phyloP scores from a whole-genome alignment of 2,888 invertebrate genomes.

The Drosophila setosimentum region DNA sequence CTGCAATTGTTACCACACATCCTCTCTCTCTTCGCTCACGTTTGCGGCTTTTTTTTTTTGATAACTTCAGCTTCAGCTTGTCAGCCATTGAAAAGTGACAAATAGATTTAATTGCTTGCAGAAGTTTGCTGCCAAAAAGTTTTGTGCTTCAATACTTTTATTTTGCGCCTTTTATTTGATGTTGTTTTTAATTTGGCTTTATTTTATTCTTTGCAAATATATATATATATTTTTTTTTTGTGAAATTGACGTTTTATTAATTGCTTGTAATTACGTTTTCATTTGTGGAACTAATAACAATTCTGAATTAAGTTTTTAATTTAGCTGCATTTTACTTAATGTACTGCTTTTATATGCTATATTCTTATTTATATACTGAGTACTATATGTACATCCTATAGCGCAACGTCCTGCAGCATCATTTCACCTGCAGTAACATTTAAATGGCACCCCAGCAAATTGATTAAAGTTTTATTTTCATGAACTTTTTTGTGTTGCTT shows the following conservation, averaged over 20 bases:
- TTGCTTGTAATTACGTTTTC: slow-evolving; percentile 68
- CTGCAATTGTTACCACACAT: slow-evolving; percentile 21
- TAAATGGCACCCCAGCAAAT: slow-evolving; percentile 36
- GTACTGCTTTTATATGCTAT: background rate
- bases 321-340: slow-evolving; percentile 2
- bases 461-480: slow-evolving; percentile 54
- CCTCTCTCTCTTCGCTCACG: slow-evolving; percentile 5
- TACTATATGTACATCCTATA: slow-evolving; percentile 19
- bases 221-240: too few species aligned
- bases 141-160: slow-evolving; percentile 39
- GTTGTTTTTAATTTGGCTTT: background rate
- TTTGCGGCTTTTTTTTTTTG: slow-evolving; percentile 53
- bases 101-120: slow-evolving; percentile 79
- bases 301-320: slow-evolving; percentile 16
- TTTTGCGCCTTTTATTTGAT: background rate
- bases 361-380: background rate
- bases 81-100: slow-evolving; percentile 76
- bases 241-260: slow-evolving; percentile 68
- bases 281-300: slow-evolving; percentile 52
- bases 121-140: slow-evolving; percentile 68
- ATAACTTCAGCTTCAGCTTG: slow-evolving; percentile 63
- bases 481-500: slow-evolving; percentile 16
- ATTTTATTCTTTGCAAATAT: background rate
- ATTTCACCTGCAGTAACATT: slow-evolving; percentile 57
- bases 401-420: slow-evolving; percentile 35